Conservation (phyloP, 2,888 invertebrate species). For the Nomada ferruginata region DNA sequence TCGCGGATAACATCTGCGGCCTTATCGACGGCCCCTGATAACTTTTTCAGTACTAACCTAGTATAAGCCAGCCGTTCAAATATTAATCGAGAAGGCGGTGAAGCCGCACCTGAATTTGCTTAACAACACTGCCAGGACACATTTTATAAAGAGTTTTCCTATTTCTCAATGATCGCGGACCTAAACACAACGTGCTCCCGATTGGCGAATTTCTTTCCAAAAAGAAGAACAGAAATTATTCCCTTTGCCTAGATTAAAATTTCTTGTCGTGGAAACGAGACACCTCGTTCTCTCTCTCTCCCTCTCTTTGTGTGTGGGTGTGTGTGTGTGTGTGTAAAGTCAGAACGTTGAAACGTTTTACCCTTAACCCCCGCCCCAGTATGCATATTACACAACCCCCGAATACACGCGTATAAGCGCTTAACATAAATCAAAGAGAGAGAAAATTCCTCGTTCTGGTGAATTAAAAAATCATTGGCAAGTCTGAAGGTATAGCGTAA, state of each 20-base stretch:
- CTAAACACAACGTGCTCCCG: neutral
- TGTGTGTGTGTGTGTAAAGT: neutral
- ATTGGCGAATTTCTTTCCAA: neutral
- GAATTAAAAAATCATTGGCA: slow-evolving; percentile 15
- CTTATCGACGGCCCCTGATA: slow-evolving; percentile 81
- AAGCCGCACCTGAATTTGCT: slow-evolving; percentile 81
- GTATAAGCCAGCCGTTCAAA: slow-evolving; percentile 83
- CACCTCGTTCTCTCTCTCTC: neutral
- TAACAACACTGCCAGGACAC: slow-evolving; percentile 57
- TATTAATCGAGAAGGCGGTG: slow-evolving; percentile 78
- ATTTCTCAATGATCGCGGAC: neutral
- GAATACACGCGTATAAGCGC: neutral
- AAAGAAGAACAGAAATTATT: neutral
- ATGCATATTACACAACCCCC: slow-evolving; percentile 3
- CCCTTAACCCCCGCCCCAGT: slow-evolving; percentile 1
- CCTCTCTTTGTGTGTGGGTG: no score
- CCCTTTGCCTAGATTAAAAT: neutral
- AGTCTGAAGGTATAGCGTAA: slow-evolving; percentile 3
- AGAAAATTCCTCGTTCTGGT: neutral
- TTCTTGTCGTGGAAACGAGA: neutral
- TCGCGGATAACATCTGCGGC: slow-evolving; percentile 84
- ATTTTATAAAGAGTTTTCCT: slow-evolving; percentile 42
- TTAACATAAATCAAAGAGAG: neutral
- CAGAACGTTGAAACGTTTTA: neutral
- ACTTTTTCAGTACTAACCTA: slow-evolving; percentile 83